Evolutionary conservation across 1,140 invertebrate genomes (phyloP).

Genomic region (Phthorimaea operculella): DNA sequence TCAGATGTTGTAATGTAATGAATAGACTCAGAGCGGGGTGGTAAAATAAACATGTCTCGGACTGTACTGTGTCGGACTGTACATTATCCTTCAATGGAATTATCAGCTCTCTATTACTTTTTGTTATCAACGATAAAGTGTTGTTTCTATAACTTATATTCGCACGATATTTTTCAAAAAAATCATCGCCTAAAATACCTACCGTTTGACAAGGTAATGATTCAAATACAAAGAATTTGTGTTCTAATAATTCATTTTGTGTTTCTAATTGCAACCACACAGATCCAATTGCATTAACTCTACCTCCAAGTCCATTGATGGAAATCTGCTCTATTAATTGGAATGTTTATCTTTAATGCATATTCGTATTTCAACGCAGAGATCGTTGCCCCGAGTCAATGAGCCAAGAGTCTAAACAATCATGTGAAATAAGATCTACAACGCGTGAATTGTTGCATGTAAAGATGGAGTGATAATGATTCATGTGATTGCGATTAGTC

Average conservation of each 20-base stretch:
- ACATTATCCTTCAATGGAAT: slow-evolving; percentile 6
- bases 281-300: slow-evolving; percentile 16
- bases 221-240: slow-evolving; percentile 23
- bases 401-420: not conserved
- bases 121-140: slow-evolving; percentile 10
- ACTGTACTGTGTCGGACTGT: not conserved
- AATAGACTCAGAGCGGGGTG: slow-evolving; percentile 19
- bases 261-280: slow-evolving; percentile 15
- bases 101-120: slow-evolving; percentile 10
- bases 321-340: slow-evolving; percentile 14
- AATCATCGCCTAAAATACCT: slow-evolving; percentile 25
- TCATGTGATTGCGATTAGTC: slow-evolving; percentile 8
- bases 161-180: slow-evolving; percentile 16
- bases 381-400: slow-evolving; percentile 21
- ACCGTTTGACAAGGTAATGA: slow-evolving; percentile 15
- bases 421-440: not conserved
- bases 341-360: slow-evolving; percentile 12
- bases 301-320: slow-evolving; percentile 23
- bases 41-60: slow-evolving; percentile 5
- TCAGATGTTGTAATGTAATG: slow-evolving; percentile 15
- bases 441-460: not conserved
- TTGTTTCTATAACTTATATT: slow-evolving; percentile 12
- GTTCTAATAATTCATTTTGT: slow-evolving; percentile 7
- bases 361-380: slow-evolving; percentile 20
- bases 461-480: slow-evolving; percentile 6